Conservation (phyloP, 2,888 invertebrate species). For the Dryobota labecula region DNA sequence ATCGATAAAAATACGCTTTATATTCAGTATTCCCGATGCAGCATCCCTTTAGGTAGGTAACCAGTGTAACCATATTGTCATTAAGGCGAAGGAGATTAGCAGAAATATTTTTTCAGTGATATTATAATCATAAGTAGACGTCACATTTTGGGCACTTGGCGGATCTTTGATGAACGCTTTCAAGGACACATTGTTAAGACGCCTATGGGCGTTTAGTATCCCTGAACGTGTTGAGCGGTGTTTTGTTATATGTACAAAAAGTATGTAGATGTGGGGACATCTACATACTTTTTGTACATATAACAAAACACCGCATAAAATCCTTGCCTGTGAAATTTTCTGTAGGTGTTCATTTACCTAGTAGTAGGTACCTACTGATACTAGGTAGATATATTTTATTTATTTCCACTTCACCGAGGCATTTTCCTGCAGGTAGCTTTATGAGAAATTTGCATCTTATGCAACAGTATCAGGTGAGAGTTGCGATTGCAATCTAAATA, state of each 20-base stretch:
- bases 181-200: no score
- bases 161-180: not conserved
- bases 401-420: slow-evolving; percentile 2
- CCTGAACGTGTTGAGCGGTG: no score
- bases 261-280: no score
- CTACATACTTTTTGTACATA: not conserved
- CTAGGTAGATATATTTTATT: not conserved
- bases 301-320: not conserved
- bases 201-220: no score
- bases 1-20: not conserved
- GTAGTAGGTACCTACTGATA: no score
- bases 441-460: slow-evolving; percentile 43
- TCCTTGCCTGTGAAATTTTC: not conserved
- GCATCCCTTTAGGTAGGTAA: not conserved
- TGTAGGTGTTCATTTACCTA: not conserved
- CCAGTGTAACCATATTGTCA: not conserved
- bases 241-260: not conserved
- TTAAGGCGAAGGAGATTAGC: not conserved
- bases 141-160: not conserved
- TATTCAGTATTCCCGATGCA: not conserved
- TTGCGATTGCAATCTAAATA: slow-evolving; percentile 69
- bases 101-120: not conserved
- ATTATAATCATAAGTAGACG: not conserved
- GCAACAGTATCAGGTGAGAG: slow-evolving; percentile 49
- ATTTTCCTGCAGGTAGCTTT: slow-evolving; percentile 21